Conservation (phyloP, 2,888 invertebrate genomes). For the Phlogophora meticulosa region DNA sequence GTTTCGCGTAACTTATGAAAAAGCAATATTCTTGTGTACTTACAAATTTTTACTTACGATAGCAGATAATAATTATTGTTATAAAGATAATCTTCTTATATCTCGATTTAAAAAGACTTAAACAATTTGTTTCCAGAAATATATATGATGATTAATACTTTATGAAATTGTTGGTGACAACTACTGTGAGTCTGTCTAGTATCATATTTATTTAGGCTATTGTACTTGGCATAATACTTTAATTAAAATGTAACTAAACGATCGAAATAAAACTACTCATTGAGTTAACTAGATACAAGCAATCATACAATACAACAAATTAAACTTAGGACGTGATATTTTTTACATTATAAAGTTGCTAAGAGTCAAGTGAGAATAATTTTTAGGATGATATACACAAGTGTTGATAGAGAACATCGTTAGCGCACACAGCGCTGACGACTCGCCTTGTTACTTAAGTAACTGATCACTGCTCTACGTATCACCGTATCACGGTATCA, state of each 20-base stretch:
- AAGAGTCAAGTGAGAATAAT: constrained; percentile 54
- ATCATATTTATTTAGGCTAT: constrained; percentile 44
- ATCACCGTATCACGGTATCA: too few relatives aligned
- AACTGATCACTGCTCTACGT: neutral
- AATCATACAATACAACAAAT: constrained; percentile 24
- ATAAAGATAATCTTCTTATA: constrained; percentile 24
- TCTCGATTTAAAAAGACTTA: constrained; percentile 14
- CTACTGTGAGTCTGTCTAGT: constrained; percentile 16
- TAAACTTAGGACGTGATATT: constrained; percentile 52
- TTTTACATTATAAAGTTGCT: constrained; percentile 48
- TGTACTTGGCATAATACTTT: constrained; percentile 36
- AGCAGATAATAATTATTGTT: constrained; percentile 43
- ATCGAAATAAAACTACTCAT: constrained; percentile 19
- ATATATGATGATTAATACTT: constrained; percentile 26
- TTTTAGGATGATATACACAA: constrained; percentile 38
- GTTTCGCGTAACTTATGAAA: constrained; percentile 37
- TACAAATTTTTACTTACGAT: constrained; percentile 43
- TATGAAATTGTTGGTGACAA: constrained; percentile 24
- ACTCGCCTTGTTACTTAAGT: constrained; percentile 17
- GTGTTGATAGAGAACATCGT: constrained; percentile 11
- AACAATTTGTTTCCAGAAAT: constrained; percentile 26
- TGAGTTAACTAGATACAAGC: constrained; percentile 44
- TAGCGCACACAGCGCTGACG: constrained; percentile 8
- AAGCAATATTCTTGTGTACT: constrained; percentile 41
- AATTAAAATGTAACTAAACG: constrained; percentile 1